These are phyloP conservation scores for Drosophila malerkotliana DNA, from an alignment of 1,140 invertebrate genomes.

Conservation along the genomic window DNA sequence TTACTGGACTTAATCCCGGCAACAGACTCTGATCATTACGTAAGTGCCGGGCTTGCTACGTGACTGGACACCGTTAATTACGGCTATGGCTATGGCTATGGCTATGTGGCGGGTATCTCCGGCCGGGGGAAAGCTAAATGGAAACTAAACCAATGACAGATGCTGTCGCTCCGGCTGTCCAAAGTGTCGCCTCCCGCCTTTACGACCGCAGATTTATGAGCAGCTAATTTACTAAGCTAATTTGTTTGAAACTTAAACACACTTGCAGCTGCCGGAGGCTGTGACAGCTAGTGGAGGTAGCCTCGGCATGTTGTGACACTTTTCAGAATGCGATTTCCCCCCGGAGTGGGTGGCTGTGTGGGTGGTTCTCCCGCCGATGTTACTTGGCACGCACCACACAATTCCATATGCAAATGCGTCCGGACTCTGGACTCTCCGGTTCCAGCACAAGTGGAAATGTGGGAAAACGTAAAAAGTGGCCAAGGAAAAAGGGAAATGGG, in stretches of 20 bases:
- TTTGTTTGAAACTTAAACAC: constrained; percentile 65
- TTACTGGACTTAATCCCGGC: background rate
- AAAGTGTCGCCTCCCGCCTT: constrained; percentile 34
- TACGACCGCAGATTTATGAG: constrained; percentile 70
- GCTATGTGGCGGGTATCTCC: background rate
- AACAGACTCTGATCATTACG: constrained; percentile 3
- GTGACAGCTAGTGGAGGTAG: constrained; percentile 28
- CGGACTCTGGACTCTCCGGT: background rate
- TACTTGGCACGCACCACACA: constrained; percentile 35
- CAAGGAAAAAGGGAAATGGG: background rate
- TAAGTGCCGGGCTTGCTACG: background rate
- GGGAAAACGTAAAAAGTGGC: background rate
- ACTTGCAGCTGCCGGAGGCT: constrained; percentile 49
- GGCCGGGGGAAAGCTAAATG: background rate
- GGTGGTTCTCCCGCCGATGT: constrained; percentile 6
- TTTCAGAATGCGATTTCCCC: constrained; percentile 20
- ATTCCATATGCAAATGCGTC: constrained; percentile 68
- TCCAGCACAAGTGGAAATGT: background rate
- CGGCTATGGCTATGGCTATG: background rate
- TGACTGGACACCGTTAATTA: constrained; percentile 25
- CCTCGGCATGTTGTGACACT: constrained; percentile 44
- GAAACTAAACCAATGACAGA: constrained; percentile 36
- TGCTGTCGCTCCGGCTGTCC: constrained; percentile 29
- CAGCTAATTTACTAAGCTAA: constrained; percentile 73
- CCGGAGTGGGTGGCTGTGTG: background rate